Evolutionary conservation across 1,140 invertebrate genomes (phyloP).

Genomic region (Drosophila sechellia): DNA sequence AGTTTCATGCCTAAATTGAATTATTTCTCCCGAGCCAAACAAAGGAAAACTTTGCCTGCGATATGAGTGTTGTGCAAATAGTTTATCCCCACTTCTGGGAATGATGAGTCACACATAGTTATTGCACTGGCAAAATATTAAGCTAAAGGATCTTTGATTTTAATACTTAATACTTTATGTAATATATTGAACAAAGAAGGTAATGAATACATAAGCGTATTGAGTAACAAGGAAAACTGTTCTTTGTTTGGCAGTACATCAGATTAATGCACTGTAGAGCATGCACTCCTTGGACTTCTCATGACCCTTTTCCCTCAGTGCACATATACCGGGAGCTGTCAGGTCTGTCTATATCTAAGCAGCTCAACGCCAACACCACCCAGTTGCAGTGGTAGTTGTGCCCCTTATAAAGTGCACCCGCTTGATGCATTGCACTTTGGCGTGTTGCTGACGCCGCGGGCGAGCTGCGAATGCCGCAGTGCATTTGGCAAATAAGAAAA

Average conservation of each 20-base stretch:
- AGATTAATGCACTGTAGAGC: too few species aligned
- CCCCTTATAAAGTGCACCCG: slow-evolving; percentile 28
- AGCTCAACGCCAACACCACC: slow-evolving; percentile 26
- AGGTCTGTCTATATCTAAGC: slow-evolving; percentile 64
- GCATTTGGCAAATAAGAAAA: slow-evolving; percentile 83
- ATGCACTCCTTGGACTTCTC: neutral
- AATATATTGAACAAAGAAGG: too few species aligned
- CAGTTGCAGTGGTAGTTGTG: neutral
- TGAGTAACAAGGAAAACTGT: too few species aligned
- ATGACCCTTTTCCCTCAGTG: neutral
- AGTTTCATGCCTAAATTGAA: slow-evolving; percentile 45
- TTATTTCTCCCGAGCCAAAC: slow-evolving; percentile 17
- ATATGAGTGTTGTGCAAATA: slow-evolving; percentile 21
- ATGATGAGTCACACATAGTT: slow-evolving; percentile 11
- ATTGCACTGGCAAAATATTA: neutral
- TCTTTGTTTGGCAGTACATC: too few species aligned
- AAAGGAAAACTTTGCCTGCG: slow-evolving; percentile 10
- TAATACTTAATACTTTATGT: neutral
- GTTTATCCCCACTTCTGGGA: neutral
- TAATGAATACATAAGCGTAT: too few species aligned
- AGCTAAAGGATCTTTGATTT: neutral
- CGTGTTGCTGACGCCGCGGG: slow-evolving; percentile 61
- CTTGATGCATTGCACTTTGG: slow-evolving; percentile 79
- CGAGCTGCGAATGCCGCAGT: slow-evolving; percentile 65
- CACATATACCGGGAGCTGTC: slow-evolving; percentile 23